Conservation (phyloP, 2,888 invertebrate genomes). For the Acholoe squamosa region DNA sequence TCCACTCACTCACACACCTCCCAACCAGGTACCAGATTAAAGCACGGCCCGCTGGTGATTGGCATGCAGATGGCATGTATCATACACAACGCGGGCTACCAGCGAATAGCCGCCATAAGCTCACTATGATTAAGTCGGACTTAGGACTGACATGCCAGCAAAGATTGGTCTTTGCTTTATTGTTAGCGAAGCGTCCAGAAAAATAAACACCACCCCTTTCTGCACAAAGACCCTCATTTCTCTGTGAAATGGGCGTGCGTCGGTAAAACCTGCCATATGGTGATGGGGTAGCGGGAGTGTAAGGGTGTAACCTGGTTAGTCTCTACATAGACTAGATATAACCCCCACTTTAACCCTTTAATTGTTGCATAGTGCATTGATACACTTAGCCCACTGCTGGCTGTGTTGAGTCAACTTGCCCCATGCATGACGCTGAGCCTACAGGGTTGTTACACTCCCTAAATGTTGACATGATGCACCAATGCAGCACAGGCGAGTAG, state of each 20-base stretch:
- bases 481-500: too few relatives aligned
- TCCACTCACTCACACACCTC: not conserved
- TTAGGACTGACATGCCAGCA: constrained; percentile 32
- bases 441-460: too few relatives aligned
- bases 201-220: not conserved
- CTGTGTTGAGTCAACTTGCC: too few relatives aligned
- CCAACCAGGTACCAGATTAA: too few relatives aligned
- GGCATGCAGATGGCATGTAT: not conserved
- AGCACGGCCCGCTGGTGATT: not conserved
- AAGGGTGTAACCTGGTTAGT: not conserved
- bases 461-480: too few relatives aligned
- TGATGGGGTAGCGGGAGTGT: not conserved
- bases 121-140: constrained; percentile 28
- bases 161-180: not conserved
- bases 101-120: not conserved
- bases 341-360: not conserved
- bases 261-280: not conserved
- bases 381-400: too few relatives aligned
- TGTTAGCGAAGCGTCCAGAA: not conserved
- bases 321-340: not conserved
- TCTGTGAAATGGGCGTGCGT: not conserved
- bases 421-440: too few relatives aligned
- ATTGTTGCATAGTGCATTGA: too few relatives aligned
- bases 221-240: not conserved
- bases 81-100: not conserved